Percentiles rank a stretch among this genome's conserved stretches.
Conservation (phyloP, 2,113 vertebrate genomes). For the Alexandromys fortis region DNA sequence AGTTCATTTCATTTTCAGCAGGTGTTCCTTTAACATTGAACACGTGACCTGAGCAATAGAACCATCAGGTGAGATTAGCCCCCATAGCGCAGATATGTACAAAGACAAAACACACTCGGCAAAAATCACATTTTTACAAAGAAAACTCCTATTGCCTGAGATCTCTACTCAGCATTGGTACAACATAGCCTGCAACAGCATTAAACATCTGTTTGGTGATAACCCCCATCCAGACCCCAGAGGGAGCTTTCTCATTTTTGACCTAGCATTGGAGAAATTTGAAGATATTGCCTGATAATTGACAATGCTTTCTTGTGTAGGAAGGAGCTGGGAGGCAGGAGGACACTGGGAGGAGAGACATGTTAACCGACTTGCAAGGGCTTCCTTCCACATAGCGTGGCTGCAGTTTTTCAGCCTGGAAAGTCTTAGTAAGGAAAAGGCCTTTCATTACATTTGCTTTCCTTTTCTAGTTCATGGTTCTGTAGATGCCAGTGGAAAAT, state of each 20-base stretch:
- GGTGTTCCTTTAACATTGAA: neutral
- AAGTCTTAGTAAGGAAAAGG: constrained; percentile 25
- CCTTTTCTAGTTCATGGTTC: constrained; percentile 38
- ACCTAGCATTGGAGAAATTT: neutral
- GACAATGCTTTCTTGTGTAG: constrained; percentile 22
- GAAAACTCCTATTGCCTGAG: neutral
- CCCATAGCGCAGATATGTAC: neutral
- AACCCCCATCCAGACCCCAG: neutral
- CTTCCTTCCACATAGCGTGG: constrained; percentile 18
- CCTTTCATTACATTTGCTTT: constrained; percentile 50
- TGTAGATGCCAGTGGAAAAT: neutral
- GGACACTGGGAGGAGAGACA: constrained; percentile 44
- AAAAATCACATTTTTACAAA: neutral
- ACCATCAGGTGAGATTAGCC: neutral
- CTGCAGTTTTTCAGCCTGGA: constrained; percentile 41
- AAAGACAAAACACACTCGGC: neutral
- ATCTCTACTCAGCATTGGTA: neutral
- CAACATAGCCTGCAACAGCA: neutral
- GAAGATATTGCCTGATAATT: constrained; percentile 17
- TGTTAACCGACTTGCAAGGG: constrained; percentile 52
- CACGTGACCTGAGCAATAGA: neutral
- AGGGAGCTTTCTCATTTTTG: neutral
- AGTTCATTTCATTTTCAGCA: neutral
- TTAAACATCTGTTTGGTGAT: neutral
- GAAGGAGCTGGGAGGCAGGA: constrained; percentile 49